phyloP scores from a whole-genome alignment of 2,113 vertebrate species.

The Murina feae region DNA sequence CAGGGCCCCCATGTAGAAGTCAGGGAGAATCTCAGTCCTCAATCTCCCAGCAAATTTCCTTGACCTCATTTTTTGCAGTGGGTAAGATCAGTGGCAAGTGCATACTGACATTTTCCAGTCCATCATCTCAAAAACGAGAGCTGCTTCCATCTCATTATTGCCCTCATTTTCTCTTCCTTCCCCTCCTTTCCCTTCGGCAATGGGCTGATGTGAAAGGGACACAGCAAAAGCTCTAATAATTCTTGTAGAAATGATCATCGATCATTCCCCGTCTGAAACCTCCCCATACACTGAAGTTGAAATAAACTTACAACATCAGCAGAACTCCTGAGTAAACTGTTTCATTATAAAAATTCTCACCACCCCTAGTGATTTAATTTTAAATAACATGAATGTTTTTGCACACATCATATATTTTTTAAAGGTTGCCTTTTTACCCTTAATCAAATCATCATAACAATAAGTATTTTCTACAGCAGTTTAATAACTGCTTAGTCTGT shows the following conservation, averaged over 20 bases:
- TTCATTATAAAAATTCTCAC: background rate
- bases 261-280: background rate
- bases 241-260: background rate
- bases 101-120: background rate
- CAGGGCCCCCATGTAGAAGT: background rate
- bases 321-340: background rate
- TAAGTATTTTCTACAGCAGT: background rate
- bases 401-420: background rate
- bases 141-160: background rate
- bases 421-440: background rate
- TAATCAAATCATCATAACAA: background rate
- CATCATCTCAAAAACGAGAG: background rate
- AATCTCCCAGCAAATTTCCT: background rate
- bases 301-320: background rate
- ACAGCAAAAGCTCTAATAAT: background rate
- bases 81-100: background rate
- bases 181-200: background rate
- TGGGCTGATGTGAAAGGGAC: background rate
- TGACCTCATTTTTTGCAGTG: background rate
- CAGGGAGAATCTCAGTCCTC: background rate
- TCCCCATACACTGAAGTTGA: background rate
- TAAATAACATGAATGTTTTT: background rate
- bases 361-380: background rate
- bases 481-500: constrained; percentile 1
- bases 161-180: background rate